Conservation (phyloP, 2,797 vertebrate species). For the Argya squamiceps region DNA sequence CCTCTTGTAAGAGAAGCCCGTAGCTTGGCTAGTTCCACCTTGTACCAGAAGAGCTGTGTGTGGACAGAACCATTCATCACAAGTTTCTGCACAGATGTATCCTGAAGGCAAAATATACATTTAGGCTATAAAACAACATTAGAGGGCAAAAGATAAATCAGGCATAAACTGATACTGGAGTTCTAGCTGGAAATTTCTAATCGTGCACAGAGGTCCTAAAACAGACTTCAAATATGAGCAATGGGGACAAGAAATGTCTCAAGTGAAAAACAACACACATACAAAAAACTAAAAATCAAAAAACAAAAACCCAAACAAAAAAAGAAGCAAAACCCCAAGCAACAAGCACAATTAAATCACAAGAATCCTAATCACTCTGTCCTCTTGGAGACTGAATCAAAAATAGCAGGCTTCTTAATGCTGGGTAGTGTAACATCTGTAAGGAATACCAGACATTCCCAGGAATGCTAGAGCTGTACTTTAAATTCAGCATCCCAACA, state of each 20-base stretch:
- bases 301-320: neutral
- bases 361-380: neutral
- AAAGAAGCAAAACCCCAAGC: neutral
- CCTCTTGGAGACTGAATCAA: neutral
- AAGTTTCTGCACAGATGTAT: neutral
- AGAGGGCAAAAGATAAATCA: neutral
- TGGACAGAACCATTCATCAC: neutral
- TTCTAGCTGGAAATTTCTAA: neutral
- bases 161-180: neutral
- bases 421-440: neutral
- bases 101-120: neutral
- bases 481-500: neutral
- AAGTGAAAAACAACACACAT: neutral
- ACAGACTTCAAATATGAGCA: neutral
- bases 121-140: neutral
- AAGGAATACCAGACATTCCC: neutral
- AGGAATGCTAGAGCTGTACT: neutral
- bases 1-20: neutral
- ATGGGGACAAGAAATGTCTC: neutral
- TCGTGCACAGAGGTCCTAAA: neutral
- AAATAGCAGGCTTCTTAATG: neutral
- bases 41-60: neutral
- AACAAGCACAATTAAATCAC: neutral
- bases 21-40: neutral
- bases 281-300: neutral